These are phyloP conservation scores for Platyrinchus mystaceus DNA, from an alignment of 2,797 vertebrate genomes.

Conservation along the genomic window DNA sequence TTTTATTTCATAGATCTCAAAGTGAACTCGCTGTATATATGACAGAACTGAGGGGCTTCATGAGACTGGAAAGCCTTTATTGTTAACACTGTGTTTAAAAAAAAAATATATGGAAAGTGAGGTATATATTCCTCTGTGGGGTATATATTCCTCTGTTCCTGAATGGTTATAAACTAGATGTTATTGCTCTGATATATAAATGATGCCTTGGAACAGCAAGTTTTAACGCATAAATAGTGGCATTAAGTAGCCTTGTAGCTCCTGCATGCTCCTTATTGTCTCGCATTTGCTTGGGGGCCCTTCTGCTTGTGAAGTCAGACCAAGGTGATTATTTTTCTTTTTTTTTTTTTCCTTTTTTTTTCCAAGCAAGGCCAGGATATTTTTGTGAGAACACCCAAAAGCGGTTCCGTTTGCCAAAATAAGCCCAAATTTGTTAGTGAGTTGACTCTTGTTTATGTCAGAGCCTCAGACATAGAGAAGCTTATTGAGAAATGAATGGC, in stretches of 20 bases:
- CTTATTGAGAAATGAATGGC: slow-evolving; percentile 17
- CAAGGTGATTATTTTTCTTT: neutral
- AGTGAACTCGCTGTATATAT: neutral
- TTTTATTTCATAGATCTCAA: neutral
- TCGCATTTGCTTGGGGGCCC: neutral
- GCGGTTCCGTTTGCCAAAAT: slow-evolving; percentile 38
- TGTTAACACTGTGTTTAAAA: neutral
- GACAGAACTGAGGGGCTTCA: neutral
- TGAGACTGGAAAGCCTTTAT: neutral
- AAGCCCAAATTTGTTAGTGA: slow-evolving; percentile 11
- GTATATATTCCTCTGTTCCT: neutral
- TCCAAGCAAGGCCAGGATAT: neutral
- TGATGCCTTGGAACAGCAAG: slow-evolving; percentile 35
- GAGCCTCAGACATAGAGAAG: slow-evolving; percentile 10
- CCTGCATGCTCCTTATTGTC: slow-evolving; percentile 28
- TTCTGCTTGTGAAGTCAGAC: slow-evolving; percentile 30
- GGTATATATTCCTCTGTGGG: neutral
- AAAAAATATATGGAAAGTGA: neutral
- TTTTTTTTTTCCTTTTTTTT: neutral
- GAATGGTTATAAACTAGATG: neutral
- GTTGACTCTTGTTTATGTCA: slow-evolving; percentile 14
- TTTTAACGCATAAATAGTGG: slow-evolving; percentile 12
- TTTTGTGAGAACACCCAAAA: slow-evolving; percentile 14
- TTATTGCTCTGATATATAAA: neutral
- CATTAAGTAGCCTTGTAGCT: slow-evolving; percentile 15